phyloP scores from a whole-genome alignment of 2,797 vertebrate species.

The Squalus acanthias region DNA sequence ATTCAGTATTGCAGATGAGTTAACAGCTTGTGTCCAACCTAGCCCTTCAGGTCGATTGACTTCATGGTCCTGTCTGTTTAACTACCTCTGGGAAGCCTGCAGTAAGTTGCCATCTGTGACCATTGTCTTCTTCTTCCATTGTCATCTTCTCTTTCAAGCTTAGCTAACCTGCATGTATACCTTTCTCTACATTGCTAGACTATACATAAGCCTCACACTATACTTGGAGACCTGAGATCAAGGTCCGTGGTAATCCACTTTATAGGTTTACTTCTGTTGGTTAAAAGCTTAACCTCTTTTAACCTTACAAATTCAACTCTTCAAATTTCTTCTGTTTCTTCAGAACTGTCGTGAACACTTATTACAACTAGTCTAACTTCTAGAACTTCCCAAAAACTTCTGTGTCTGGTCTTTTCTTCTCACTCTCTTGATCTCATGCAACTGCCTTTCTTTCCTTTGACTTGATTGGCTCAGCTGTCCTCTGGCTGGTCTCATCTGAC shows the following conservation, averaged over 20 bases:
- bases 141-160: background rate
- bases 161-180: background rate
- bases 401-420: background rate
- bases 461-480: background rate
- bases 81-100: background rate
- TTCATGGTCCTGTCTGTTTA: background rate
- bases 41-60: background rate
- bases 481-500: background rate
- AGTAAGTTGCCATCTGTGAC: background rate
- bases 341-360: background rate
- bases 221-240: background rate
- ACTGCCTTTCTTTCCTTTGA: background rate
- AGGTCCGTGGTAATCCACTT: background rate
- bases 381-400: background rate
- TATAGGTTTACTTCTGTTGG: background rate
- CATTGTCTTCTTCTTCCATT: background rate
- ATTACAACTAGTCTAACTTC: background rate
- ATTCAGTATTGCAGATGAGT: background rate
- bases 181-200: background rate
- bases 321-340: background rate
- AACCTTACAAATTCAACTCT: background rate
- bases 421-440: background rate
- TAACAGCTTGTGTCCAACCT: background rate
- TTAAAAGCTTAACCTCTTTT: background rate
- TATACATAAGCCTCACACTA: background rate